Evolutionary conservation across 1,140 invertebrate genomes (phyloP).

Genomic region (Tetraneura akinire): DNA sequence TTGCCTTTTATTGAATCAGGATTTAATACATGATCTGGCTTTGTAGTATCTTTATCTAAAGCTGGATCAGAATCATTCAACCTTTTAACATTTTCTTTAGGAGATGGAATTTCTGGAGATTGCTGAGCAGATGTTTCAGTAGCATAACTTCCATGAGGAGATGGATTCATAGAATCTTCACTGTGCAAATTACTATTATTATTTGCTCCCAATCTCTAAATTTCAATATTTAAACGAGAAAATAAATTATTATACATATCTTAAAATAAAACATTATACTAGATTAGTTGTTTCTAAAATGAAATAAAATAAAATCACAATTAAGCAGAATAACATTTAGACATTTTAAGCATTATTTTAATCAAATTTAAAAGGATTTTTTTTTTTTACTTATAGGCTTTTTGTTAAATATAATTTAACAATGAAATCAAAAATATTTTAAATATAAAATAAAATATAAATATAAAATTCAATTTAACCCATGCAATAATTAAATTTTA

Average conservation of each 20-base stretch:
- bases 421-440: too few relatives aligned
- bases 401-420: too few relatives aligned
- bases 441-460: not conserved
- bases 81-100: conserved; percentile 27
- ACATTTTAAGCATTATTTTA: too few relatives aligned
- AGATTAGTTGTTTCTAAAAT: too few relatives aligned
- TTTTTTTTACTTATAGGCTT: too few relatives aligned
- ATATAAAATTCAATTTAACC: not conserved
- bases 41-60: conserved; percentile 24
- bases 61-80: conserved; percentile 28
- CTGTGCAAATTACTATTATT: conserved; percentile 49
- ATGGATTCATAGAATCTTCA: conserved; percentile 46
- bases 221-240: too few relatives aligned
- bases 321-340: too few relatives aligned
- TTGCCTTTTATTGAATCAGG: conserved; percentile 47
- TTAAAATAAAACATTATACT: too few relatives aligned
- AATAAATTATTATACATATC: too few relatives aligned
- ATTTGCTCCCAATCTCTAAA: conserved; percentile 44
- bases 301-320: too few relatives aligned
- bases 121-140: conserved; percentile 41
- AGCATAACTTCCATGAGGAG: conserved; percentile 47
- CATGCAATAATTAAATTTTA: too few relatives aligned
- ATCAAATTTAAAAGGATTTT: too few relatives aligned
- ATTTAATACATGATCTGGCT: conserved; percentile 44
- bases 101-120: conserved; percentile 35